phyloP scores from a whole-genome alignment of 2,113 vertebrate species.

The Pomatorhinus ruficollis region DNA sequence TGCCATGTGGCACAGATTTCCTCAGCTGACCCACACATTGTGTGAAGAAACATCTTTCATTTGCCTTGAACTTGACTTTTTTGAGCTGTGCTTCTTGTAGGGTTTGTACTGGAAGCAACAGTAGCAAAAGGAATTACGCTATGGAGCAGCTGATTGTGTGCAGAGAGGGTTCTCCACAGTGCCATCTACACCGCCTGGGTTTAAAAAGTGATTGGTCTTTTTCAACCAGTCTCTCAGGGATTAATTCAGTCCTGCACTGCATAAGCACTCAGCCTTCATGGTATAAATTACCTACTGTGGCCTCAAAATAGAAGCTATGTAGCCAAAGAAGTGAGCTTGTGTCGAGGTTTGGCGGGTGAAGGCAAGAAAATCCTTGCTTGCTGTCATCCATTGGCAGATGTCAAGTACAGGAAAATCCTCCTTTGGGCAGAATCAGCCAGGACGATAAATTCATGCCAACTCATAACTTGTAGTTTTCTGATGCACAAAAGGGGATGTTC shows the following conservation, averaged over 20 bases:
- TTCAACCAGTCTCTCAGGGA: not conserved
- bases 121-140: not conserved
- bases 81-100: not conserved
- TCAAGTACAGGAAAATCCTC: not conserved
- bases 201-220: not conserved
- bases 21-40: rapidly evolving
- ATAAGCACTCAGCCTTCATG: not conserved
- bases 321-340: not conserved
- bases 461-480: not conserved
- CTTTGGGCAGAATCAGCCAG: not conserved
- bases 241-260: not conserved
- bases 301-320: not conserved
- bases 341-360: rapidly evolving
- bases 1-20: not conserved
- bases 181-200: not conserved
- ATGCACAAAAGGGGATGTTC: not conserved
- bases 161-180: not conserved
- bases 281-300: not conserved
- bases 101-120: not conserved
- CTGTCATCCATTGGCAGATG: not conserved
- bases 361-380: not conserved
- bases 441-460: not conserved
- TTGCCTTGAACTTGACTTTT: not conserved
- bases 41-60: not conserved
- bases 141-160: not conserved